Conservation (phyloP, 1,140 invertebrate species). For the Agrypnia vestita region DNA sequence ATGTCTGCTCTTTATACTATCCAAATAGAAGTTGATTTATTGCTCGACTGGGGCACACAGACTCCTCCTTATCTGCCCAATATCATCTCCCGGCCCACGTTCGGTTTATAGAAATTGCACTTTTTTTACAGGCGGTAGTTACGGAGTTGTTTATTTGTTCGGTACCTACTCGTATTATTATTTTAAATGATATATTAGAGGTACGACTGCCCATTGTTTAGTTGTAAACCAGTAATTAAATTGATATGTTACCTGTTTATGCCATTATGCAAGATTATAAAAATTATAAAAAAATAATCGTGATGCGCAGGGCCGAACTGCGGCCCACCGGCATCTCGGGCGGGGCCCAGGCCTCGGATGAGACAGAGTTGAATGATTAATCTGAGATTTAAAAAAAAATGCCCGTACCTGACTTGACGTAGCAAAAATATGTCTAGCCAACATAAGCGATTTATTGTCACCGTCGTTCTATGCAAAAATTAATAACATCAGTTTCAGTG, state of each 20-base stretch:
- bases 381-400: too few relatives aligned
- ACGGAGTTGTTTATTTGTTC: not conserved
- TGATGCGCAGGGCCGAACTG: not conserved
- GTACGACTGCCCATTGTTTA: slow-evolving; percentile 39
- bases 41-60: not conserved
- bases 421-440: too few relatives aligned
- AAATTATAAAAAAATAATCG: not conserved
- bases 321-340: not conserved
- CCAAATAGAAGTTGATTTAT: slow-evolving; percentile 26
- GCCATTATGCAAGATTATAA: too few relatives aligned
- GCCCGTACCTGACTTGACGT: too few relatives aligned
- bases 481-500: too few relatives aligned
- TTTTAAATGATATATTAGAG: slow-evolving; percentile 28
- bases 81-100: slow-evolving; percentile 17
- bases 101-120: slow-evolving; percentile 28
- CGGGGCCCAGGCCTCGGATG: too few relatives aligned
- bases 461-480: too few relatives aligned
- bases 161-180: not conserved
- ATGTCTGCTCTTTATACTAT: not conserved
- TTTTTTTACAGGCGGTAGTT: not conserved
- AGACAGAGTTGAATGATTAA: too few relatives aligned
- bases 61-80: not conserved
- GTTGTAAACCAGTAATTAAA: slow-evolving; percentile 32
- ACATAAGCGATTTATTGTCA: too few relatives aligned
- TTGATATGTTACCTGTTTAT: not conserved